Base-by-base conservation (phyloP, 1,140 invertebrate species). In the Gonatopus flavifemur region DNA sequence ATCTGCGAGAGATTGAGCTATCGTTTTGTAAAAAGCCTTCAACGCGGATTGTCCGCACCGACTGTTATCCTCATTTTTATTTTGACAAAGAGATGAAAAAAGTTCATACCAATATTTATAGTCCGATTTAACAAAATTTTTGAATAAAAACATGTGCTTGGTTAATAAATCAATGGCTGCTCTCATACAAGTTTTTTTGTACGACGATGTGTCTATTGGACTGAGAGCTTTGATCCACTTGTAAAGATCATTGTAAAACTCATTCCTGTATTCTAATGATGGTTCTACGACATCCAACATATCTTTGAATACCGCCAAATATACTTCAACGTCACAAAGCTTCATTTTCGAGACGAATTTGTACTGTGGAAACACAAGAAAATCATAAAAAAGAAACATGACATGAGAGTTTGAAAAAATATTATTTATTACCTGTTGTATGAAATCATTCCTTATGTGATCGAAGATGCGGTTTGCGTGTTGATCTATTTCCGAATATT, bases 31-130 rank as follows among this genome's bases (percentile, higher is more conserved):
- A 52, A 75, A 75, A 9, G 32, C 40, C 61, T 55, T 66, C 12
- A 80, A 44, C 3, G 66, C 61, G 9, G 31, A 13, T 19, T 59
- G 53, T 10, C 57, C 74, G 7, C 48, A 37, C 53, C 61, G 57
- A 41, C 51, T 52, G 18, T 68, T 59, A n/a, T n/a, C n/a, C 25
- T 55, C 54, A 16, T n/a, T 49, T 16, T 43, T 54, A 7, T 57
- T 24, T 3, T 42, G 31, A 2, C 43, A 43, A 5, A 66, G 56
- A 2, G 18, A 33, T 13, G 13, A 30, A 12, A 77, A 44, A 20
- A 56, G 9, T 1, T 42, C 7, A 25, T 72, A 57, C 75, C 75
- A 77, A 24, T 52, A 62, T 13, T 68, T n/a, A 37, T 66, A 56
- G 59, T 76, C 72, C 1, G 36, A 7, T 31, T 59, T 66, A 15